phyloP scores from a whole-genome alignment of 1,140 invertebrate genomes.

The Sitobion miscanthi region DNA sequence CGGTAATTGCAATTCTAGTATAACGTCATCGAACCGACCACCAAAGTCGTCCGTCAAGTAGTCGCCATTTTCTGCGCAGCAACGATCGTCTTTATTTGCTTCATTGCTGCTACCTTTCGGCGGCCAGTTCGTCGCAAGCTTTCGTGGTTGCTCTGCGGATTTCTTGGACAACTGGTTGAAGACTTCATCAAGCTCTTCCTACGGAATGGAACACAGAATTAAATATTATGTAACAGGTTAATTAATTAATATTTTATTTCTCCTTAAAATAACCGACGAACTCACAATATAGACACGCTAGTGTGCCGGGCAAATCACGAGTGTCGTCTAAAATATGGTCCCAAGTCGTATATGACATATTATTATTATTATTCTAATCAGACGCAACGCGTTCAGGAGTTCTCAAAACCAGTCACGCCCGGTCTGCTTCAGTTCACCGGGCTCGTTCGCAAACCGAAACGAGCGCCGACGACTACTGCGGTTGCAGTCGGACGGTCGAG shows the following conservation, averaged over 20 bases:
- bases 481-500: neutral
- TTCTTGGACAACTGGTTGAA: neutral
- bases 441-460: neutral
- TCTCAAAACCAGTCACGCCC: neutral
- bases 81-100: neutral
- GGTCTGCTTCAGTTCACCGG: neutral
- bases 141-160: neutral
- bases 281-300: neutral
- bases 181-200: constrained; percentile 52
- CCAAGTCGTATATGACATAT: neutral
- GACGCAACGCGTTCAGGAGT: neutral
- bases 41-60: neutral
- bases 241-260: neutral
- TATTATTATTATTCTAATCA: constrained; percentile 17
- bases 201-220: neutral
- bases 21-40: constrained; percentile 28
- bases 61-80: neutral
- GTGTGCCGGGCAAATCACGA: neutral
- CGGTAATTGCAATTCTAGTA: constrained; percentile 41
- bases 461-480: neutral
- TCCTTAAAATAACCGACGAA: neutral
- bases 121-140: constrained; percentile 6
- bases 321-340: constrained; percentile 16
- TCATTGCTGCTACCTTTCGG: neutral
- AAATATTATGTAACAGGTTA: neutral